Evolutionary conservation across 1,140 invertebrate species (phyloP), one percentile per base, ranked within the genome.

Genomic region (Drosophila equinoxialis): DNA sequence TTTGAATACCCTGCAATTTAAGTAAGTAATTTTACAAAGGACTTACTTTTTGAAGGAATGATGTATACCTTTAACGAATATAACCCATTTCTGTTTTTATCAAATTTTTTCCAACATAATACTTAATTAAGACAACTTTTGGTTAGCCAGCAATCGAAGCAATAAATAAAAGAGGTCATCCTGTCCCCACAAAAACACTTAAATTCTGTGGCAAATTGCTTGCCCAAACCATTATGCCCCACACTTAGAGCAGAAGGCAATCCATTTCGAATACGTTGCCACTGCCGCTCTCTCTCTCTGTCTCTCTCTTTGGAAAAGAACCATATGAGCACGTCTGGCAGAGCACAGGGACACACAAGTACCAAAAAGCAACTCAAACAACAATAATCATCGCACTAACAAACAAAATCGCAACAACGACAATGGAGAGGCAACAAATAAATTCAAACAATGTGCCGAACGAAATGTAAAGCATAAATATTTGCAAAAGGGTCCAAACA

Each of bases 371-470:
- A 79, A 68, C 62, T 33, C 62, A 33, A 55, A 70, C 74, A 79
- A 89, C 76, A 89, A 86, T 74, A 86, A 87, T 82, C 82, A 87
- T 87, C 83, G 65, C 71, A 70, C 75, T 66, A 65, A 65, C 79
- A 82, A 83, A 83, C 79, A 78, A 71, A 79, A 83, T 83, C 66
- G 77, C 84, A 87, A 83, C 81, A 81, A 69, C 80, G 72, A 89
- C 83, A 87, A 87, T 74, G 72, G 69, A 59, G 63, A 65, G 68
- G 69, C 72, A 80, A 74, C 83, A 87, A 87, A 87, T 89, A 89
- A 89, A 89, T 89, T 89, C 80, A 89, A 89, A 89, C 84, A 89
- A 89, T 89, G 80, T 83, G 83, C 82, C 82, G 82, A 86, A 86
- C 65, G 79, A 87, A 87, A 87, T 83, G 83, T 87, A 83, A 83